Evolutionary conservation across 2,797 vertebrate species (phyloP).

Genomic region (Bradypodion pumilum): DNA sequence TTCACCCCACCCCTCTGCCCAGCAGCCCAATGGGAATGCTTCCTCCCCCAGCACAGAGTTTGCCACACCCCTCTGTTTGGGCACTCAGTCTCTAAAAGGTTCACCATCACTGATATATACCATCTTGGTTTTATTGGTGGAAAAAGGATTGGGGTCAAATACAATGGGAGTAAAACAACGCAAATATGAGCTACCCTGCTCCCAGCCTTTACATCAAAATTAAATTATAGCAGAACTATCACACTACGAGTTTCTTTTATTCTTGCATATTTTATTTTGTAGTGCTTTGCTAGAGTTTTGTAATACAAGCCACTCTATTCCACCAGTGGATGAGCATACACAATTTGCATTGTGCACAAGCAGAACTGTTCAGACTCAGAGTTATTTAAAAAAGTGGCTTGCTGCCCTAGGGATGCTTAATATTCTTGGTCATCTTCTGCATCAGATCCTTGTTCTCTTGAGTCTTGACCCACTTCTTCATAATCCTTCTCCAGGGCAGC

Average conservation of each 20-base stretch:
- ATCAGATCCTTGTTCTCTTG: background rate
- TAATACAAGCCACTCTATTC: background rate
- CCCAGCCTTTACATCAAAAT: background rate
- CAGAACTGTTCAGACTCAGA: background rate
- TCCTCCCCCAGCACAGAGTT: no score
- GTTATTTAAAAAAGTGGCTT: background rate
- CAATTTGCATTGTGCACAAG: no score
- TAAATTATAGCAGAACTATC: background rate
- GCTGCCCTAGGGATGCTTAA: background rate
- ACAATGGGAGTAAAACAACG: no score
- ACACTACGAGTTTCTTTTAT: background rate
- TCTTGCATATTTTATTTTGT: background rate
- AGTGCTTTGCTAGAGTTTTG: background rate
- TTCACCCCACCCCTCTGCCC: no score
- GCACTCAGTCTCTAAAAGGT: no score
- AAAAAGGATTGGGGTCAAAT: no score
- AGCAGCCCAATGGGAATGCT: no score
- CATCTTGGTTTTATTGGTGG: no score
- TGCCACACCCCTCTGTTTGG: no score
- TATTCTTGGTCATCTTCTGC: background rate
- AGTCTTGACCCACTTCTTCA: background rate
- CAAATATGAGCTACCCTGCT: no score
- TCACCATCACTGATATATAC: no score
- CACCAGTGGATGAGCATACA: no score
- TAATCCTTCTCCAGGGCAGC: slow-evolving; percentile 8